Evolutionary conservation across 2,797 vertebrate species (phyloP).

Genomic region (Rhinichthys osculus): DNA sequence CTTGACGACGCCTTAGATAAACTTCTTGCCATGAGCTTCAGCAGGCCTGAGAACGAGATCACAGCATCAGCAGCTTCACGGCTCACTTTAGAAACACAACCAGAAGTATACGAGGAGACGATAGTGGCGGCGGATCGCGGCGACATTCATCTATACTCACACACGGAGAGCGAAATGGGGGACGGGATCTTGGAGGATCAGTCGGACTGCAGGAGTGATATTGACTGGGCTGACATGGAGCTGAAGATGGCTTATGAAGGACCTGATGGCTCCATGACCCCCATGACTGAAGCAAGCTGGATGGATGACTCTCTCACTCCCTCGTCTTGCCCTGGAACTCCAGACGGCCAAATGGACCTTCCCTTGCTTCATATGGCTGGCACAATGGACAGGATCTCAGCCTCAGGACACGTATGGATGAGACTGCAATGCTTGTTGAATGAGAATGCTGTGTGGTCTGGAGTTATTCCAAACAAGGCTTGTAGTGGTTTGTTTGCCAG

Average conservation of each 20-base stretch:
- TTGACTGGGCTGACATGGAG: constrained; percentile 81
- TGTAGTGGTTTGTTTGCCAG: constrained; percentile 40
- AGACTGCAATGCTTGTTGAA: constrained; percentile 6
- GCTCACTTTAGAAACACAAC: constrained; percentile 53
- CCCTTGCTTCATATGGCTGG: constrained; percentile 73
- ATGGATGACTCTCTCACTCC: constrained; percentile 82
- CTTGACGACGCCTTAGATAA: constrained; percentile 78
- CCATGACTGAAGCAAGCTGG: constrained; percentile 82
- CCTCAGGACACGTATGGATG: constrained; percentile 93
- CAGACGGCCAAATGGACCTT: constrained; percentile 78
- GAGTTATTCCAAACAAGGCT: constrained; percentile 19
- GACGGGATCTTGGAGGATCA: constrained; percentile 63
- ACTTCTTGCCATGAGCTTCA: constrained; percentile 76
- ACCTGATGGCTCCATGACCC: constrained; percentile 80
- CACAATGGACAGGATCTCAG: constrained; percentile 86
- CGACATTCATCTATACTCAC: constrained; percentile 80
- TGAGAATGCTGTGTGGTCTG: constrained; percentile 20
- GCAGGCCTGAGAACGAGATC: constrained; percentile 58
- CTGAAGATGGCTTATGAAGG: constrained; percentile 77
- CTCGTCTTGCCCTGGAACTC: constrained; percentile 73
- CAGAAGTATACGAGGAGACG: constrained; percentile 75
- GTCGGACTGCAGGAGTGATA: constrained; percentile 67
- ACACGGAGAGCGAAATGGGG: constrained; percentile 66
- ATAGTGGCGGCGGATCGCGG: constrained; percentile 76
- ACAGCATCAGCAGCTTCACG: constrained; percentile 46